Base-by-base conservation (phyloP, 1,140 invertebrate species). In the Drosophila parabipectinata region DNA sequence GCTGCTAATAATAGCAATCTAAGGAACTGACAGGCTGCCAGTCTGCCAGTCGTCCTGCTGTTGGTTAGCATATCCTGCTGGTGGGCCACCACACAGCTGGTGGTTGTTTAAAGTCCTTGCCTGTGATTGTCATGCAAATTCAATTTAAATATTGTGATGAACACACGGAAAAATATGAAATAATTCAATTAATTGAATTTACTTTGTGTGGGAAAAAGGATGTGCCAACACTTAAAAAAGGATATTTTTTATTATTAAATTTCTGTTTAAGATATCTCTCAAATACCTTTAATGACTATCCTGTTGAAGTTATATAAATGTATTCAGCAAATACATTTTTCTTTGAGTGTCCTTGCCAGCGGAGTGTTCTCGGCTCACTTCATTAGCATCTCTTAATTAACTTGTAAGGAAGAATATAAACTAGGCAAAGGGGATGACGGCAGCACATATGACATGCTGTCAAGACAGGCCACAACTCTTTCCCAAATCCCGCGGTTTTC, bases 331-430 rank as follows among this genome's bases (percentile, higher is more conserved):
- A 18, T 18, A 10, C 1, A 6, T 0, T 14, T 10, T 45, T 30
- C 30, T 58, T 21, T 1, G 53, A 62, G 66, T 44, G 47, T 30
- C 41, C 18, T 8, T 45, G 32, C 18, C 28, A 18, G 0, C 18
- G 3, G 15, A 34, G 32, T 52, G 58, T 39, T 21, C 9, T 34
- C 26, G 21, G 39, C 54, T 75, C 69, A 63, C 79, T 83, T 79
- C 83, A 83, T 88, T 87, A 88, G 66, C 77, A 87, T 87, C 75
- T 87, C 81, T 79, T 87, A 88, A 87, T 87, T 87, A 87, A 88
- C 79, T 88, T 79, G 83, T 60, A 41, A 50, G 41, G 24, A 56
- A 32, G 41, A 12, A 18, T 44, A 48, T 15, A 8, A 59, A 41
- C 51, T 56, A 62, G 61, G 45, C 47, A 21, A 37, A 59, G 48